Evolutionary conservation across 1,140 invertebrate genomes (phyloP).

Genomic region (Bathynomus jamesi): DNA sequence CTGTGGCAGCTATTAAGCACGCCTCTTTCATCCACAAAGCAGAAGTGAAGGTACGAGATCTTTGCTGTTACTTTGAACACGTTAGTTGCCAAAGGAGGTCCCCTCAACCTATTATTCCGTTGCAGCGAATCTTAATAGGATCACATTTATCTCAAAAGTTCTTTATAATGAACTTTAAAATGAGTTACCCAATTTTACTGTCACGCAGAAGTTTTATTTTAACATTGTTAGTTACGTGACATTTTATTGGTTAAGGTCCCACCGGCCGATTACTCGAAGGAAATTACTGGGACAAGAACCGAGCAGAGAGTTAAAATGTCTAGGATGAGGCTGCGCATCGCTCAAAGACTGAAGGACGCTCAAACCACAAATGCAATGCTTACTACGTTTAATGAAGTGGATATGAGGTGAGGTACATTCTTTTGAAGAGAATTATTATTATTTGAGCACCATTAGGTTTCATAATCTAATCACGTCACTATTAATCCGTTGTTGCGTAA

Average conservation of each 20-base stretch:
- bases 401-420: conserved; percentile 77
- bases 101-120: no score
- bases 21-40: conserved; percentile 35
- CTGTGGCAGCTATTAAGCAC: conserved; percentile 37
- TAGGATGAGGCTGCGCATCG: conserved; percentile 90
- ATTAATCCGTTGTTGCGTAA: no score
- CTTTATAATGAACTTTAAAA: no score
- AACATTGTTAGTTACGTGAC: conserved; percentile 8
- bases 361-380: conserved; percentile 98
- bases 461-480: no score
- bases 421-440: no score
- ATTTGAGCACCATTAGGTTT: no score
- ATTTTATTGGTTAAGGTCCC: conserved; percentile 48
- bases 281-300: conserved; percentile 77
- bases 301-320: conserved; percentile 98
- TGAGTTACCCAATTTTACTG: no score
- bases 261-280: conserved; percentile 70
- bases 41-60: conserved; percentile 31
- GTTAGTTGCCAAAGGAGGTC: no score
- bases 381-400: conserved; percentile 98
- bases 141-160: no score
- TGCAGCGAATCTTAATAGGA: no score
- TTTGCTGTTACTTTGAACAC: no score
- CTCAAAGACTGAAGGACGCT: conserved; percentile 92
- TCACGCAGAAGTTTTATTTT: no score